These are phyloP conservation scores for Malacosoma neustria DNA, from an alignment of 2,888 invertebrate species.

Conservation along the genomic window DNA sequence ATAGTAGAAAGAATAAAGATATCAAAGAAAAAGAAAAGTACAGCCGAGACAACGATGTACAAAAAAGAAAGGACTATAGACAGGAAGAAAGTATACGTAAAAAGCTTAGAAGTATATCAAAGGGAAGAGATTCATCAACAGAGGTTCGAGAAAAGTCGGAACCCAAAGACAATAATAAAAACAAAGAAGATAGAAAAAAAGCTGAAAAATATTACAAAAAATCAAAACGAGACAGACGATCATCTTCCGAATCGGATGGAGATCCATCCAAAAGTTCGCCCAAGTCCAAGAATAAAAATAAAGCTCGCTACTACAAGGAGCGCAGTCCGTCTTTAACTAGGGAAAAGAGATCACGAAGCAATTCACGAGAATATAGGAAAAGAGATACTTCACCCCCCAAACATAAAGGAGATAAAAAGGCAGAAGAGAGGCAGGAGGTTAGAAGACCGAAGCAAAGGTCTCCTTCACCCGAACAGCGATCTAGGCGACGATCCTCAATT, in stretches of 20 bases:
- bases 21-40: constrained; percentile 24
- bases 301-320: constrained; percentile 32
- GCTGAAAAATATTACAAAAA: constrained; percentile 36
- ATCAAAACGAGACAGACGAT: constrained; percentile 25
- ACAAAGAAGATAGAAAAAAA: constrained; percentile 32
- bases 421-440: constrained; percentile 29
- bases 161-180: constrained; percentile 25
- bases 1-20: constrained; percentile 22
- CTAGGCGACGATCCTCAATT: constrained; percentile 12
- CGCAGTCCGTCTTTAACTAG: constrained; percentile 21
- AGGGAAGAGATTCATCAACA: constrained; percentile 35
- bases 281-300: constrained; percentile 27
- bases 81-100: constrained; percentile 27
- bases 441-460: constrained; percentile 21
- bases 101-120: constrained; percentile 34
- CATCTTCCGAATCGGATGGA: constrained; percentile 45
- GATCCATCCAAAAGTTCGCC: constrained; percentile 32
- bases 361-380: constrained; percentile 31
- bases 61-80: constrained; percentile 24
- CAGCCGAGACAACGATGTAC: constrained; percentile 28
- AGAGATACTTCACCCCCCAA: constrained; percentile 30
- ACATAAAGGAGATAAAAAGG: constrained; percentile 31
- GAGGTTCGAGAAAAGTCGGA: constrained; percentile 39
- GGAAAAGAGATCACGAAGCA: constrained; percentile 32
- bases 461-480: constrained; percentile 6